Conservation (phyloP, 2,797 vertebrate species). For the Gambelia wislizenii region DNA sequence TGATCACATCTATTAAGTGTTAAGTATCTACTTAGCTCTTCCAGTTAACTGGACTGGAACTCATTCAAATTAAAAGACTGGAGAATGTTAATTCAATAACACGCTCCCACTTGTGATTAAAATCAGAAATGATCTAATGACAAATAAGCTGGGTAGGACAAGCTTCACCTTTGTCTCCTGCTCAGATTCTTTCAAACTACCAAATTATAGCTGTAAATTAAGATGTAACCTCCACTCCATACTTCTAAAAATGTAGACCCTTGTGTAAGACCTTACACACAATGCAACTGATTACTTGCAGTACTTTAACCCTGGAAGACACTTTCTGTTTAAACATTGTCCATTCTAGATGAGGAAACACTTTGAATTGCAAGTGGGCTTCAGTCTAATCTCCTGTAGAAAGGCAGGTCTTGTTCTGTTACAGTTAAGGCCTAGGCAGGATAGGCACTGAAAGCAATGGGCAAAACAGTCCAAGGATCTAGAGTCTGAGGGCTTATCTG, state of each 20-base stretch:
- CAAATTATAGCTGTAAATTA: slow-evolving; percentile 44
- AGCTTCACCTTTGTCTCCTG: slow-evolving; percentile 59
- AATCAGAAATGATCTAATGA: slow-evolving; percentile 52
- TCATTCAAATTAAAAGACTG: slow-evolving; percentile 61
- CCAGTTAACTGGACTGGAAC: slow-evolving; percentile 56
- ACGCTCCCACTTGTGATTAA: slow-evolving; percentile 46
- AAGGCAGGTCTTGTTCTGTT: background rate
- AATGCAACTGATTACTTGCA: slow-evolving; percentile 9
- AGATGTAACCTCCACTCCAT: slow-evolving; percentile 11
- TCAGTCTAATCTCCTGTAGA: background rate
- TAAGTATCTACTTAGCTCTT: slow-evolving; percentile 62
- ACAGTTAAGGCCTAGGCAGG: too few species aligned
- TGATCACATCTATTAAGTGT: slow-evolving; percentile 46
- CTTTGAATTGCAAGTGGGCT: background rate
- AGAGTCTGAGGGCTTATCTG: too few species aligned
- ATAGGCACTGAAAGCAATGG: too few species aligned
- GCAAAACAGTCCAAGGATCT: too few species aligned
- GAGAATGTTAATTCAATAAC: slow-evolving; percentile 41
- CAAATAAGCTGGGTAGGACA: slow-evolving; percentile 21
- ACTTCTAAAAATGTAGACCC: background rate
- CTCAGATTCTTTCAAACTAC: slow-evolving; percentile 38
- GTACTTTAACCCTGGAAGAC: background rate
- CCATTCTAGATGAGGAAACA: background rate
- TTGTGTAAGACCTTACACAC: background rate
- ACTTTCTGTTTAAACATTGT: background rate